A percentile compares a stretch with the other conserved stretches of the same genome.
phyloP scores from a whole-genome alignment of 2,797 vertebrate species.

The Rhadinocentrus ornatus region DNA sequence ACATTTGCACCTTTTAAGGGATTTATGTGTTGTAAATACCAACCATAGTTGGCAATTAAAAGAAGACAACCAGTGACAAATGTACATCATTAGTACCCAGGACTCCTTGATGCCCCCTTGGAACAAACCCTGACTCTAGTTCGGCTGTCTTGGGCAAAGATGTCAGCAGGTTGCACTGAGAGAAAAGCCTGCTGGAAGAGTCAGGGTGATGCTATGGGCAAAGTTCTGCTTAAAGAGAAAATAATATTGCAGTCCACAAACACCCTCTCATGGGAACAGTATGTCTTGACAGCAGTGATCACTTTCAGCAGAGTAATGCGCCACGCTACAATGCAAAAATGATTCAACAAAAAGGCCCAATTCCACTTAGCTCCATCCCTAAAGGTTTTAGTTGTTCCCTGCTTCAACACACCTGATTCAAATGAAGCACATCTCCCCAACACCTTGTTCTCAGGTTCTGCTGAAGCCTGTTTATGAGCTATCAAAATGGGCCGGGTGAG shows the following conservation, averaged over 20 bases:
- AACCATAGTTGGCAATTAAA: neutral
- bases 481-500: too few relatives aligned
- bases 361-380: neutral
- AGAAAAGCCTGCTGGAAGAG: neutral
- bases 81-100: too few relatives aligned
- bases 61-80: neutral
- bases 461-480: too few relatives aligned
- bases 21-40: neutral
- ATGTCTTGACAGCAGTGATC: neutral
- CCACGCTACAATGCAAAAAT: neutral
- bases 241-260: neutral
- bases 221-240: neutral
- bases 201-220: neutral
- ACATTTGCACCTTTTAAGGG: neutral
- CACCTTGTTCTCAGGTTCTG: too few relatives aligned
- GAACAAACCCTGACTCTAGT: too few relatives aligned
- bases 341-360: neutral
- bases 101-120: too few relatives aligned
- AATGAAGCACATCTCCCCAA: too few relatives aligned
- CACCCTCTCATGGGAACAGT: neutral
- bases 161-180: neutral
- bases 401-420: too few relatives aligned
- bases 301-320: neutral
- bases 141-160: neutral
- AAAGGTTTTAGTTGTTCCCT: neutral